A percentile compares a stretch with the other conserved stretches of the same genome.
phyloP scores from a whole-genome alignment of 2,797 vertebrate species.

The Bothrops alternatus region DNA sequence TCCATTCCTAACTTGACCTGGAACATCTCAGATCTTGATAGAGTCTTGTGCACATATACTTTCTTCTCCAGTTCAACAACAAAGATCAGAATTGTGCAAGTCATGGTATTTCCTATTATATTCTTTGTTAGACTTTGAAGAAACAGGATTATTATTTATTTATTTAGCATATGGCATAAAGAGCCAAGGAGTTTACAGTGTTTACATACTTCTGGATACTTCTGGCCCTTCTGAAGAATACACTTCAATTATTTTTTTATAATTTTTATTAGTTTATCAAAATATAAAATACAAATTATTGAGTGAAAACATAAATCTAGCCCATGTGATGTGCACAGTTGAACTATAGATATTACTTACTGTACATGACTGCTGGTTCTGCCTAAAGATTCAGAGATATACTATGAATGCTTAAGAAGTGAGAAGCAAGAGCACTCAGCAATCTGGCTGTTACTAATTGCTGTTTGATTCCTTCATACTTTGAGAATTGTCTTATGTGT shows the following conservation, averaged over 20 bases:
- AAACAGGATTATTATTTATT: background rate
- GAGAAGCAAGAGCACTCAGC: background rate
- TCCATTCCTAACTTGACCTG: background rate
- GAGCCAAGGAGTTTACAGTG: background rate
- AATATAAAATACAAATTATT: background rate
- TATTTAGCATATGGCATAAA: background rate
- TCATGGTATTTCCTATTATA: background rate
- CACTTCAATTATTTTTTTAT: background rate
- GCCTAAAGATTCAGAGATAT: background rate
- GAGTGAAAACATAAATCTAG: background rate
- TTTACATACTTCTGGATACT: background rate
- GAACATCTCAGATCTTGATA: background rate
- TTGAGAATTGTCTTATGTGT: background rate
- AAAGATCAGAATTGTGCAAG: background rate
- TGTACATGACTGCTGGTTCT: background rate
- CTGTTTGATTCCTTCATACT: background rate
- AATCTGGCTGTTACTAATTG: background rate
- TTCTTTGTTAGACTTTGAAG: background rate
- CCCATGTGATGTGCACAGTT: background rate
- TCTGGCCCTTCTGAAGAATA: background rate
- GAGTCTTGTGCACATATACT: background rate
- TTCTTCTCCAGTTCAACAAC: background rate
- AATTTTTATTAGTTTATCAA: too few relatives aligned
- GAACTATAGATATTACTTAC: background rate
- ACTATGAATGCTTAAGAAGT: background rate